A percentile compares a stretch with the other conserved stretches of the same genome.
These are phyloP conservation scores for Musca domestica DNA, from an alignment of 1,140 invertebrate species.

Conservation along the genomic window DNA sequence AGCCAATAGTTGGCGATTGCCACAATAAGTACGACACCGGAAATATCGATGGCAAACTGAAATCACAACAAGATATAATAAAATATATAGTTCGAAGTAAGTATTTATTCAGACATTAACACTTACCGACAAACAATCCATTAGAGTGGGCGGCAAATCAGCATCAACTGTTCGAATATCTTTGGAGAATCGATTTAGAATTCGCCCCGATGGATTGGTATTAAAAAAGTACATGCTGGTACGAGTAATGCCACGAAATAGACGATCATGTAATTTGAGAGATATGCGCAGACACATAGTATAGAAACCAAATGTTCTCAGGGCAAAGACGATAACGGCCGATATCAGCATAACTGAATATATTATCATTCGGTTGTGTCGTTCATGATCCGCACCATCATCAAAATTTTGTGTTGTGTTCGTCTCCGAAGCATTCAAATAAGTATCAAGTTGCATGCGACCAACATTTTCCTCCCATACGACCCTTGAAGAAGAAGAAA, in stretches of 20 bases:
- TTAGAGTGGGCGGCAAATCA: slow-evolving; percentile 69
- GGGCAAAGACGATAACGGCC: slow-evolving; percentile 47
- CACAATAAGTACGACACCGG: slow-evolving; percentile 69
- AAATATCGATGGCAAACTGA: slow-evolving; percentile 64
- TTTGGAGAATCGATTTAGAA: slow-evolving; percentile 83
- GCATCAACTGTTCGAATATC: slow-evolving; percentile 84
- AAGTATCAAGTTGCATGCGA: slow-evolving; percentile 15
- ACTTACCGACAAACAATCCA: slow-evolving; percentile 71
- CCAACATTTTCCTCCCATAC: slow-evolving; percentile 50
- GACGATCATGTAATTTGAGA: slow-evolving; percentile 75
- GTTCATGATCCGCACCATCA: slow-evolving; percentile 18
- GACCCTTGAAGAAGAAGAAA: slow-evolving; percentile 38
- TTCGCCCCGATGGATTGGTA: slow-evolving; percentile 76
- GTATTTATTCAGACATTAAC: not conserved
- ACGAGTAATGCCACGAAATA: slow-evolving; percentile 78
- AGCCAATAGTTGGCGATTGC: slow-evolving; percentile 80
- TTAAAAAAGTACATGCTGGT: slow-evolving; percentile 90
- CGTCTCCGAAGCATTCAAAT: not conserved
- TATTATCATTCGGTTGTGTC: slow-evolving; percentile 41
- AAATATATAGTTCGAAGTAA: too few relatives aligned
- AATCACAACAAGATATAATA: too few relatives aligned
- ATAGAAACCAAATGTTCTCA: slow-evolving; percentile 72
- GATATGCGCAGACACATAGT: slow-evolving; percentile 78
- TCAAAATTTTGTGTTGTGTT: not conserved
- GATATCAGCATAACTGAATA: slow-evolving; percentile 43